A percentile compares a stretch with the other conserved stretches of the same genome.
These are phyloP conservation scores for Melierax canorus DNA, from an alignment of 2,113 vertebrate species.

Conservation along the genomic window DNA sequence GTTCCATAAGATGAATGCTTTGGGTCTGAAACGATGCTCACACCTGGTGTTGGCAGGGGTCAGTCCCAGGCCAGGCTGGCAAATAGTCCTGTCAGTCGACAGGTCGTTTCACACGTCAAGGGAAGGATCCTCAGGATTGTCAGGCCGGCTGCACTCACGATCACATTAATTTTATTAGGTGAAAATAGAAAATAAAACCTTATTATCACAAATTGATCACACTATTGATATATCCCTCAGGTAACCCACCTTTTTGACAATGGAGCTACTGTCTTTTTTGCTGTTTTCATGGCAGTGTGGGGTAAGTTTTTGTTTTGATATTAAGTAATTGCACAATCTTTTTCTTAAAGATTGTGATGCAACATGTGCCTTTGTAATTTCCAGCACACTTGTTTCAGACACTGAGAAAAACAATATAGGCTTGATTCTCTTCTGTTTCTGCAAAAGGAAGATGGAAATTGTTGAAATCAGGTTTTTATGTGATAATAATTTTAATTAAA, in stretches of 20 bases:
- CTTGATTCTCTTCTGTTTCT: neutral
- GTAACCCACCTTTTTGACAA: slow-evolving; percentile 97
- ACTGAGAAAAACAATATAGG: neutral
- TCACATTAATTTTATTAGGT: neutral
- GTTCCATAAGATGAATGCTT: neutral
- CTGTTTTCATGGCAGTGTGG: slow-evolving; percentile 99
- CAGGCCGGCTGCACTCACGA: neutral
- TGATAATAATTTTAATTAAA: neutral
- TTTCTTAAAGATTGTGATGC: neutral
- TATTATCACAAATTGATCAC: neutral
- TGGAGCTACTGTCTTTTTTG: slow-evolving; percentile 95
- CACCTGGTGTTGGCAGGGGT: neutral
- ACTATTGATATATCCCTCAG: slow-evolving; percentile 63
- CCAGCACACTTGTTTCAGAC: neutral
- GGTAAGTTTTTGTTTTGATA: slow-evolving; percentile 77
- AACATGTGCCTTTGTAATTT: neutral
- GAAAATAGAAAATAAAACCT: neutral
- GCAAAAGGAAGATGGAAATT: neutral
- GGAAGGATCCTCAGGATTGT: neutral
- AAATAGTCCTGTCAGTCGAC: neutral
- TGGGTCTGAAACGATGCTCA: neutral
- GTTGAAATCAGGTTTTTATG: neutral
- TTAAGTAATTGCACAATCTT: neutral
- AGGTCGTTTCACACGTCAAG: neutral
- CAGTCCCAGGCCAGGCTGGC: neutral